Base-by-base conservation (phyloP, 2,797 vertebrate genomes). In the Acestrorhynchus altus region DNA sequence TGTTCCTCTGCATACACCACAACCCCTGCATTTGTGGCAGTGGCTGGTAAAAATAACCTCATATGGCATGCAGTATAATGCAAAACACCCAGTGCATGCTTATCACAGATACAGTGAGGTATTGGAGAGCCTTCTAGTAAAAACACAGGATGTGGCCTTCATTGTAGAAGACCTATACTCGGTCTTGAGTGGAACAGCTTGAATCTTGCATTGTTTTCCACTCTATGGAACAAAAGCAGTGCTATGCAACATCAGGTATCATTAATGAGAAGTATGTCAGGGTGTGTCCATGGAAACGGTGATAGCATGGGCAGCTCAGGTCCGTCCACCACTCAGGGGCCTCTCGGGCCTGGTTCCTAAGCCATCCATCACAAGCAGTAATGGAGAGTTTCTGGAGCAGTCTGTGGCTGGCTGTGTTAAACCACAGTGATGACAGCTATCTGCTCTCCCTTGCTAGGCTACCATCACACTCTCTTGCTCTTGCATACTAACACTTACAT, bases 351-450 rank as follows among this genome's bases (percentile, higher is more conserved):
- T 42, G 52, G 78, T 82, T 82, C 70, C 61, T 74, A 66, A 68
- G 75, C 39, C 71, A 84, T 87, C 64, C 72, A 84, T 86, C 82
- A 84, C 77, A 68, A 69, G 75, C 68, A 47, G 80, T 83, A 84
- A 82, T 85, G 77, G 78, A 83, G 78, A 85, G 81, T 80, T 83
- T 82, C 80, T 82, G 81, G 78, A 81, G 73, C 64, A 82, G 79
- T 74, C 81, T 83, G 77, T 80, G 83, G 79, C 76, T 67, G 80
- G 77, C 77, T 82, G 73, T 72, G 80, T 83, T 71, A 77, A 84
- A 86, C 83, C 84, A 79, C 84, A 82, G 81, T 8, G 81, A 83
- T 81, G 83, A 85, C 81, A 82, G 83, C 80, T 71, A 81, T 83
- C 84, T 78, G 73, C 83, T 82, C 79, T 79, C 81, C 72, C 63